Evolutionary conservation across 2,797 vertebrate genomes (phyloP), one percentile per base, ranked within the genome.

Genomic region (Syngnathus acus): DNA sequence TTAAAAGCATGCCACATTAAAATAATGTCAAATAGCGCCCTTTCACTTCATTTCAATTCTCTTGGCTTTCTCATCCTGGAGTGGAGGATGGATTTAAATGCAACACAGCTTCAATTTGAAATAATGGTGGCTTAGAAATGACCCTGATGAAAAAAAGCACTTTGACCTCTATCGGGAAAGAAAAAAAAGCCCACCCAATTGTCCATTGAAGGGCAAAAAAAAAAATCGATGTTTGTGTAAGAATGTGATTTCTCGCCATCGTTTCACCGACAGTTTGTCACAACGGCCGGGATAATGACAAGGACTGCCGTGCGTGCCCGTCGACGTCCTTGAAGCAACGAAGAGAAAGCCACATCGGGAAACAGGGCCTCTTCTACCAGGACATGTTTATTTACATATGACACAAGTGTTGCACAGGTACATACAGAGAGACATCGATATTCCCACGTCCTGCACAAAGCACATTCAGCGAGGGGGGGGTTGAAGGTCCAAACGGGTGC

Each of bases 361-460:
- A 82, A 80, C 3, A 32, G 72, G 81, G 69, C 84, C 76, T 88
- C 81, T 89, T 90, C 84, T 88, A 89, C 84, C 86, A 90, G 86
- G 84, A 89, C 87, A 89, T 87, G 87, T 91, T 92, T 92, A 92
- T 91, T 92, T 91, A 91, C 90, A 91, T 90, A 90, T 90, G 89
- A 89, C 86, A 90, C 88, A 89, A 83, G 81, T 88, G 86, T 89
- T 90, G 82, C 85, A 87, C 86, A 78, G 84, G 85, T 88, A 89
- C 87, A 76, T 86, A 89, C 85, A 89, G 85, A 85, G 84, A 86
- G 82, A 87, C 87, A 86, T 84, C 82, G 84, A 87, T 87, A 88
- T 82, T 84, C 84, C 86, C 84, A 86, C 82, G 77, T 86, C 82
- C 88, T 86, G 86, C 78, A 87, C 86, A 81, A 16, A 85, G 85